Evolutionary conservation across 2,797 vertebrate species (phyloP), one percentile per base, ranked within the genome.

Genomic region (Lithobates pipiens): DNA sequence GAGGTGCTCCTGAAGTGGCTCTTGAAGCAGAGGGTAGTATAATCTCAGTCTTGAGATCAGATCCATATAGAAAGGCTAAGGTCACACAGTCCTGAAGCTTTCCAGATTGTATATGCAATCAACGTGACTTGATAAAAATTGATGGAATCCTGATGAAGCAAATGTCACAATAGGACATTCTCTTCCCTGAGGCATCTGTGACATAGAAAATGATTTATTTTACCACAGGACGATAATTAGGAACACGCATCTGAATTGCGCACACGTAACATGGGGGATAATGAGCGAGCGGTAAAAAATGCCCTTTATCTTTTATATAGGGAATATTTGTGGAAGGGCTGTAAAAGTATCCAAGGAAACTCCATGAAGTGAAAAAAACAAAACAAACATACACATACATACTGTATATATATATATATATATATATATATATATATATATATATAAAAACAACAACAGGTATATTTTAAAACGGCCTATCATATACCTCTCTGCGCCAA

Each of bases 171-270:
- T 71, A 71, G 68, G 68, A 80, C 78, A 57, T 39, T 70, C 44
- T 50, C 78, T 57, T 80, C 78, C 78, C 67, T 71, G 21, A 36
- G 78, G 78, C 78, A 93, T 93, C 92, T 94, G 91, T 94, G 93
- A 71, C 78, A 80, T 10, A 80, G 78, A 70, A 80, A 71, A 80
- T 80, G 78, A 70, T 80, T 80, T 80, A 80, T 80, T 57, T 71
- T 71, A 50, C 78, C 67, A 80, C 21, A 32, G 46, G 78, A 80
- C 78, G 70, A 80, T 80, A 70, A 80, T 80, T 71, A 80, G 50
- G 46, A 32, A 23, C 46, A 36, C 44, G 23, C 27, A 71, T 80
- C 78, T 71, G 29, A 54, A 80, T 80, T 50, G 78, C 13, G 68
- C 10, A 16, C 77, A 57, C 44, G 46, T 80, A 34, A 71, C 78